Evolutionary conservation across 2,888 invertebrate species (phyloP).

Genomic region (Platycnemis pennipes): DNA sequence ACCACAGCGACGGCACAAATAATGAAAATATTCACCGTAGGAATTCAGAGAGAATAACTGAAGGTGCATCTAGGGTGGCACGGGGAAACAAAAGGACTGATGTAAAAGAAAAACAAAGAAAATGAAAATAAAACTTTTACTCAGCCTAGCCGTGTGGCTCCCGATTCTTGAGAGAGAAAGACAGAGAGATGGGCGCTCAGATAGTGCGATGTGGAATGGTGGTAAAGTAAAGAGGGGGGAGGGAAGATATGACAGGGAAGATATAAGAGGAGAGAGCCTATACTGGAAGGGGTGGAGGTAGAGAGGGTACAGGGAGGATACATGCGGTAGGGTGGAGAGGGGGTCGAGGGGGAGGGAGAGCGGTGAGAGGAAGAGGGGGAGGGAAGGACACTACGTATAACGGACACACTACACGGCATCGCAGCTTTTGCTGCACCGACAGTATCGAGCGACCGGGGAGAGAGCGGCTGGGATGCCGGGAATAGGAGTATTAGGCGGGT

Average conservation of each 20-base stretch:
- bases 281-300: background rate
- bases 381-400: constrained; percentile 2
- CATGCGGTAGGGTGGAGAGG: background rate
- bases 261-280: background rate
- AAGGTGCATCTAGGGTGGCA: background rate
- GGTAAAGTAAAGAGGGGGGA: background rate
- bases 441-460: constrained; percentile 72
- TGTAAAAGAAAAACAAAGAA: background rate
- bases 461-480: constrained; percentile 62
- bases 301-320: too few species aligned
- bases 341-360: background rate
- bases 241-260: background rate
- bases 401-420: constrained; percentile 50
- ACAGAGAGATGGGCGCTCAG: background rate
- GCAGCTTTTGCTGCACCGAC: constrained; percentile 71
- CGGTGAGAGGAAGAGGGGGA: background rate
- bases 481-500: constrained; percentile 55
- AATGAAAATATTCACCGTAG: background rate
- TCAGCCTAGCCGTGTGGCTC: background rate
- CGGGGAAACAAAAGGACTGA: background rate
- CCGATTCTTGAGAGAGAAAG: background rate
- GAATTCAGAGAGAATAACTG: background rate
- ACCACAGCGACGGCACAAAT: background rate
- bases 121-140: background rate
- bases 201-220: too few species aligned